These are phyloP conservation scores for Torymus auratus DNA, from an alignment of 2,888 invertebrate genomes.

Conservation along the genomic window DNA sequence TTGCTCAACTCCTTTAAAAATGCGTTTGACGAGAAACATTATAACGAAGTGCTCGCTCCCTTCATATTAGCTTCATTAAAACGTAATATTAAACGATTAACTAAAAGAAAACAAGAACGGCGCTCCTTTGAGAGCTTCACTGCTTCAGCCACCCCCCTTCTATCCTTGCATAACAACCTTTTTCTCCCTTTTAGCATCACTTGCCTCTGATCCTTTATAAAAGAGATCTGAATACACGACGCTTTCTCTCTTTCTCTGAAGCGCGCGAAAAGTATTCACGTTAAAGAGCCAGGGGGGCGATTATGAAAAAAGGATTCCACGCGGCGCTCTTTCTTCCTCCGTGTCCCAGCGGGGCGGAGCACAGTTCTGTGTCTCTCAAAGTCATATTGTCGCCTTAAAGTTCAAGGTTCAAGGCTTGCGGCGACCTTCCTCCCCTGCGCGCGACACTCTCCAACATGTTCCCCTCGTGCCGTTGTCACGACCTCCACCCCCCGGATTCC, in stretches of 20 bases:
- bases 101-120: not conserved
- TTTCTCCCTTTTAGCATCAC: conserved; percentile 6
- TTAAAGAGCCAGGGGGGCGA: conserved; percentile 2
- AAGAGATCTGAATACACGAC: conserved; percentile 6
- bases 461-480: too few relatives aligned
- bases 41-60: too few relatives aligned
- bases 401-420: conserved; percentile 30
- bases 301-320: conserved; percentile 19
- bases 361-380: not conserved
- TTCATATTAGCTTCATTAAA: not conserved
- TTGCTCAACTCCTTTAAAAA: too few relatives aligned
- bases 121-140: not conserved
- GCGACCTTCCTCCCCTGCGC: not conserved
- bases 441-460: too few relatives aligned
- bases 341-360: too few relatives aligned
- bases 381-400: conserved; percentile 2
- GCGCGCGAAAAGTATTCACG: conserved; percentile 24
- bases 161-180: not conserved
- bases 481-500: not conserved
- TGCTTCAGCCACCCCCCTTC: not conserved
- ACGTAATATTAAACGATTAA: not conserved
- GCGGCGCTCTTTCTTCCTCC: too few relatives aligned
- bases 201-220: conserved; percentile 2
- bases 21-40: too few relatives aligned
- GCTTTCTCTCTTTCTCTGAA: not conserved